These are phyloP conservation scores for Chiloscyllium punctatum DNA, from an alignment of 2,797 vertebrate genomes.

Conservation along the genomic window DNA sequence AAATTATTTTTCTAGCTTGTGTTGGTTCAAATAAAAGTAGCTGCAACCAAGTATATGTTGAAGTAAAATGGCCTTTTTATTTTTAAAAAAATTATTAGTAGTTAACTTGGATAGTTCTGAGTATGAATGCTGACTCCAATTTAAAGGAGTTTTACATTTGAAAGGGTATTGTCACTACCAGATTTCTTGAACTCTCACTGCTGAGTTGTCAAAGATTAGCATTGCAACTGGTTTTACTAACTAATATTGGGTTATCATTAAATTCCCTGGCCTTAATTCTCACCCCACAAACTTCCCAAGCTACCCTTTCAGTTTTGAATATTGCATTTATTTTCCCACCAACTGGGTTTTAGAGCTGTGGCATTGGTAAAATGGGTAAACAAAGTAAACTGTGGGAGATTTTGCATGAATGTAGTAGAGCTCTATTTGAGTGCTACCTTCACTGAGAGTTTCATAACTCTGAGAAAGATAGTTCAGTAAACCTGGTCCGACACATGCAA, in stretches of 20 bases:
- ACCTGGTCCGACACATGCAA: not conserved
- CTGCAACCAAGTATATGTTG: not conserved
- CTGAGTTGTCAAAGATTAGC: not conserved
- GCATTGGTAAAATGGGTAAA: too few species aligned
- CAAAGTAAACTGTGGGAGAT: not conserved
- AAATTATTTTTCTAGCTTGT: not conserved
- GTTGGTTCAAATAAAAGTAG: not conserved
- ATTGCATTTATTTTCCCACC: not conserved
- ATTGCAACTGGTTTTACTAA: not conserved
- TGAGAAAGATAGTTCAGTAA: too few species aligned
- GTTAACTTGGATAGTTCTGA: not conserved
- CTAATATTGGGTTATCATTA: not conserved
- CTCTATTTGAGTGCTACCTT: not conserved
- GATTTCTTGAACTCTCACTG: not conserved
- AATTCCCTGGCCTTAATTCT: not conserved
- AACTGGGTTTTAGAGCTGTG: not conserved
- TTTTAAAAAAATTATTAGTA: not conserved
- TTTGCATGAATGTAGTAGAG: not conserved
- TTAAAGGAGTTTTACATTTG: not conserved
- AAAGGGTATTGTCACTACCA: not conserved
- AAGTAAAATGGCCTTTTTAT: not conserved
- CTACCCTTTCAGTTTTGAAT: not conserved
- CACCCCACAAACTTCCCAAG: too few species aligned
- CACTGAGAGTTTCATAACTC: not conserved
- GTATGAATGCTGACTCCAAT: not conserved